Evolutionary conservation across 2,113 vertebrate genomes (phyloP).

Genomic region (Pelusios castaneus): DNA sequence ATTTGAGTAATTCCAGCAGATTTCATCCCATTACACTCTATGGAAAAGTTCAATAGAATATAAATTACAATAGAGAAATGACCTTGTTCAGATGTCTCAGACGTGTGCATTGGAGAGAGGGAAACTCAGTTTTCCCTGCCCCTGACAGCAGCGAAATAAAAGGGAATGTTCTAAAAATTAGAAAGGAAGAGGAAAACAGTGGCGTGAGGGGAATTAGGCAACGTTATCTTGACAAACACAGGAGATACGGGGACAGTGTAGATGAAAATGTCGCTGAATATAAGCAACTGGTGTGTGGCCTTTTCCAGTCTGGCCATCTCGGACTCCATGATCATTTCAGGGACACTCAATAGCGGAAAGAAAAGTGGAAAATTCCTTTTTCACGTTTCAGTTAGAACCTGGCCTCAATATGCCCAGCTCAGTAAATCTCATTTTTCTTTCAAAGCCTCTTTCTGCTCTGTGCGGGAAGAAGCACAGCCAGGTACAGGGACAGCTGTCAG

Average conservation of each 20-base stretch:
- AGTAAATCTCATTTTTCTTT: slow-evolving; percentile 59
- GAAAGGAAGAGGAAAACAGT: neutral
- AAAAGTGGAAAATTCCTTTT: slow-evolving; percentile 62
- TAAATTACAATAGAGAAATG: neutral
- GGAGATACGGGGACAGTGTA: neutral
- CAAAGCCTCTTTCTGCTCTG: slow-evolving; percentile 31
- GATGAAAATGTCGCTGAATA: neutral
- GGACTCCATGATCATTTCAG: slow-evolving; percentile 33
- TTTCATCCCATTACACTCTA: slow-evolving; percentile 3
- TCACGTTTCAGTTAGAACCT: slow-evolving; percentile 32
- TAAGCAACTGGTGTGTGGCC: slow-evolving; percentile 1
- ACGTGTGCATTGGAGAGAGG: slow-evolving; percentile 12
- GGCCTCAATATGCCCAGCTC: slow-evolving; percentile 61
- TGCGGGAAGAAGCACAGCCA: neutral
- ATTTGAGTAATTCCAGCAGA: neutral
- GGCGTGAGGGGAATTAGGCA: neutral
- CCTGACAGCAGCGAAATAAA: slow-evolving; percentile 9
- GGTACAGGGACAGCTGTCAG: neutral
- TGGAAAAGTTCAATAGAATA: neutral
- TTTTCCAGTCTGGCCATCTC: slow-evolving; percentile 21
- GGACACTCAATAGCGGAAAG: slow-evolving; percentile 36
- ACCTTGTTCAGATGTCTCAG: neutral
- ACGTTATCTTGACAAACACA: neutral
- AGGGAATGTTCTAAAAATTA: slow-evolving; percentile 23
- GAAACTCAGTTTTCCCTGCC: neutral